A percentile compares a stretch with the other conserved stretches of the same genome.
Conservation (phyloP, 2,113 vertebrate genomes). For the Scomber scombrus region DNA sequence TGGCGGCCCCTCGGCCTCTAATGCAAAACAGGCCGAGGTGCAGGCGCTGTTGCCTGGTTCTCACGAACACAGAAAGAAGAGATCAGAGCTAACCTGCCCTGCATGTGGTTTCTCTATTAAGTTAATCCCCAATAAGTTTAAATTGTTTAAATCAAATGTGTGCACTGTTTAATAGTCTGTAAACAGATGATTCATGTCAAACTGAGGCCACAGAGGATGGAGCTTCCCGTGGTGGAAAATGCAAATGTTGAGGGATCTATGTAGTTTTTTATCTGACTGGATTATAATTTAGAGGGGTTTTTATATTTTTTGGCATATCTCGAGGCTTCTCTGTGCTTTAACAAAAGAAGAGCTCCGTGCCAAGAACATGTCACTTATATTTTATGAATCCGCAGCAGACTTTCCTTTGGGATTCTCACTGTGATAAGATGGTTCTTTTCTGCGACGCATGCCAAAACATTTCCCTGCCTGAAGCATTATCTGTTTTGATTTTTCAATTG, state of each 20-base stretch:
- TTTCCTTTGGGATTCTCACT: conserved; percentile 28
- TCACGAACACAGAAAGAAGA: conserved; percentile 66
- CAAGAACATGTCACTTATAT: conserved; percentile 62
- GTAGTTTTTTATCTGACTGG: conserved; percentile 24
- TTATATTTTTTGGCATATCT: conserved; percentile 43
- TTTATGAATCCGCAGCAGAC: conserved; percentile 65
- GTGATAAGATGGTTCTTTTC: conserved; percentile 59
- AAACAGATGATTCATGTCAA: conserved; percentile 40
- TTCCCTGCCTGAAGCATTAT: conserved; percentile 31
- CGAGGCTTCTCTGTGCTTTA: conserved; percentile 29
- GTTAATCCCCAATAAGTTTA: conserved; percentile 39
- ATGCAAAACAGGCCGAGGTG: conserved; percentile 80
- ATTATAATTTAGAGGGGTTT: conserved; percentile 1
- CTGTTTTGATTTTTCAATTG: conserved; percentile 43
- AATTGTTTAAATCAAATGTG: conserved; percentile 37
- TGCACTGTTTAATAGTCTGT: conserved; percentile 27
- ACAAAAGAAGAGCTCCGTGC: conserved; percentile 48
- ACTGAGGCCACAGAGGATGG: conserved; percentile 25
- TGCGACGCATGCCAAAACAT: conserved; percentile 25
- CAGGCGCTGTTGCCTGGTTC: conserved; percentile 56
- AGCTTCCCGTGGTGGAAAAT: conserved; percentile 41
- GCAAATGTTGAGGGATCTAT: conserved; percentile 14
- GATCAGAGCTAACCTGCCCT: conserved; percentile 46
- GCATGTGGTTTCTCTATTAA: conserved; percentile 54
- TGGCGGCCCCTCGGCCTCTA: conserved; percentile 71